Base-by-base conservation (phyloP, 1,140 invertebrate genomes). In the Macrobrachium rosenbergii region DNA sequence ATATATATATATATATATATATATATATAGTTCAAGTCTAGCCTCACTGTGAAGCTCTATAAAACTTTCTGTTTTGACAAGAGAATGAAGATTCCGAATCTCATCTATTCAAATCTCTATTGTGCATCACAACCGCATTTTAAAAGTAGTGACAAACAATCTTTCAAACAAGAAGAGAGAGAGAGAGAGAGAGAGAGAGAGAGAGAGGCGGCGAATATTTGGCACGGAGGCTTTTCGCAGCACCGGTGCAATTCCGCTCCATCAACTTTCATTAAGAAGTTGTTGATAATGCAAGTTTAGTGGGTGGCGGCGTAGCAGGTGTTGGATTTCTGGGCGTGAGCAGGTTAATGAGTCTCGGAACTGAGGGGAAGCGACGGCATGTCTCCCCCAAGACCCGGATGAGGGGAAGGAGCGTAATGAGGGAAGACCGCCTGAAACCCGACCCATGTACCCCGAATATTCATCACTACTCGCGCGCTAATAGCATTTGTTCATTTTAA, bases 401-500 rank as follows among this genome's bases (percentile, higher is more conserved):
- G 87, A 83, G 82, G 87, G 82, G 87, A 37, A 88, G 87, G 52
- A 88, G 77, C 75, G 81, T 88, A 88, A 88, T 88, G 82, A 88
- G 87, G 75, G 21, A 83, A 73, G 87, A 88, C 87, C 77, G 87
- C 87, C 77, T 88, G 87, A 88, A 88, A 88, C 87, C 87, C 82
- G 87, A 88, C 64, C 87, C 82, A 77, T 83, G 87, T 83, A 84
- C 82, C 87, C 84, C 87, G 87, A 88, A 88, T 88, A 88, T 88
- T 88, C 87, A 88, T 88, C 87, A 88, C 87, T 83, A 83, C 76
- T 88, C 76, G 82, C 79, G 87, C 75, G 87, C 87, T 88, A 88
- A 88, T 84, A 88, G 87, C 87, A 88, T 88, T 88, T 88, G 87
- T 88, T 88, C 87, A 88, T 88, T 88, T 88, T 88, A 88, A 88